Evolutionary conservation across 1,140 invertebrate species (phyloP).

Genomic region (Ganaspis sp.): DNA sequence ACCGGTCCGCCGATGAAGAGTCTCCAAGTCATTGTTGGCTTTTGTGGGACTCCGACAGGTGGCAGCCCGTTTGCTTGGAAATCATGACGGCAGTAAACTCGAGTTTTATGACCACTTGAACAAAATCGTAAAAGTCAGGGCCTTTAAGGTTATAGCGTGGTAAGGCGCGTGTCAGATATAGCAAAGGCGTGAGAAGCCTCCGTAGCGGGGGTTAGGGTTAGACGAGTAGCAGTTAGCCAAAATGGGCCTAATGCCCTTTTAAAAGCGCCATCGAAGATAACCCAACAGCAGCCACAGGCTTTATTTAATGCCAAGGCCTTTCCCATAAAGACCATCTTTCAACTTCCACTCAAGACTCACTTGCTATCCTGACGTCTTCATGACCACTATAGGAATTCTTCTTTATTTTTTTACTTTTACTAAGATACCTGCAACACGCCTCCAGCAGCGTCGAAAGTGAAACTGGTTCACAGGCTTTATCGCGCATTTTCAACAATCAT

Average conservation of each 20-base stretch:
- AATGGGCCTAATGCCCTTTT: conserved; percentile 74
- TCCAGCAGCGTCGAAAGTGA: background rate
- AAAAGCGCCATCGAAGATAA: conserved; percentile 69
- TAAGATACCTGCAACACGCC: background rate
- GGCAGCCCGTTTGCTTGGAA: conserved; percentile 76
- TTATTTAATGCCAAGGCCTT: conserved; percentile 67
- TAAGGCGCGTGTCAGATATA: conserved; percentile 75
- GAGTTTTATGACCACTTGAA: conserved; percentile 77
- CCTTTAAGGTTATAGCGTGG: conserved; percentile 72
- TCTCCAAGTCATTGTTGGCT: conserved; percentile 65
- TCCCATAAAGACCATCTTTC: conserved; percentile 56
- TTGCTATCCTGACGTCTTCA: conserved; percentile 63
- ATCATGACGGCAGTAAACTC: conserved; percentile 77
- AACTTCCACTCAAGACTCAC: conserved; percentile 56
- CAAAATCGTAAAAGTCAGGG: conserved; percentile 78
- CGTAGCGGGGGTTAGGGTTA: conserved; percentile 52
- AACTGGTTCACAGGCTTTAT: background rate
- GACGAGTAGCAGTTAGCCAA: conserved; percentile 63
- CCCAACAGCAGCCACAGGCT: conserved; percentile 57
- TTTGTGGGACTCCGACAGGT: conserved; percentile 75
- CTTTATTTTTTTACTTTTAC: conserved; percentile 13
- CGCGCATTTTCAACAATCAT: background rate
- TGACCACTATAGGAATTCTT: conserved; percentile 58
- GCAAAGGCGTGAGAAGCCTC: conserved; percentile 70
- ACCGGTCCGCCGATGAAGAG: conserved; percentile 59